phyloP scores from a whole-genome alignment of 2,113 vertebrate species.

The Colius striatus region DNA sequence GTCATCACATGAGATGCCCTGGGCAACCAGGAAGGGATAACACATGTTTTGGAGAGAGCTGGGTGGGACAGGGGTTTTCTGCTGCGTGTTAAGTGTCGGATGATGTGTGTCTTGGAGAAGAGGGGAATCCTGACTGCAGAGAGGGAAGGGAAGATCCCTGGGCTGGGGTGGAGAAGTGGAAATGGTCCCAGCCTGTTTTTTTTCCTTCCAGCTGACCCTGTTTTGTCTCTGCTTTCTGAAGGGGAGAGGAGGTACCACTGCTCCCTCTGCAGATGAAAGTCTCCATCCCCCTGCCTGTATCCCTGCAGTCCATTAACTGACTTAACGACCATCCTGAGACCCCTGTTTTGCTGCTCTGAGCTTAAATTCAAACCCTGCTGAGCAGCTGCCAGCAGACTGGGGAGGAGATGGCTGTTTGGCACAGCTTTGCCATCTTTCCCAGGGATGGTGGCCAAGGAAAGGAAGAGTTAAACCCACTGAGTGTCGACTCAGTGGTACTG shows the following conservation, averaged over 20 bases:
- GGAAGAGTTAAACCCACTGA: background rate
- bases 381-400: rapidly evolving
- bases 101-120: background rate
- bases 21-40: background rate
- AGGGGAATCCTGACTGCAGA: background rate
- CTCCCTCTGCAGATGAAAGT: background rate
- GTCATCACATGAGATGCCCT: background rate
- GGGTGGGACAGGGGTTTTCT: background rate
- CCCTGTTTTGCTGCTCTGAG: background rate
- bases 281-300: background rate
- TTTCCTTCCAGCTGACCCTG: background rate
- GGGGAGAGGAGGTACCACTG: no score
- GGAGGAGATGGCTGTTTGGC: background rate
- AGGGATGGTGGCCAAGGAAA: background rate
- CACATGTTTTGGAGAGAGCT: background rate
- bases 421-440: background rate
- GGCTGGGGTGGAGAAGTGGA: background rate
- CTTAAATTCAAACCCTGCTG: background rate
- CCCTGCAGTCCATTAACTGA: no score
- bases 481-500: background rate
- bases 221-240: background rate
- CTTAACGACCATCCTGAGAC: background rate
- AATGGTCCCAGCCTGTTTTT: rapidly evolving
- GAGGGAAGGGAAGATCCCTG: background rate
- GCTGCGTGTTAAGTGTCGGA: background rate